Conservation (phyloP, 2,797 vertebrate species). For the Macroramphosus scolopax region DNA sequence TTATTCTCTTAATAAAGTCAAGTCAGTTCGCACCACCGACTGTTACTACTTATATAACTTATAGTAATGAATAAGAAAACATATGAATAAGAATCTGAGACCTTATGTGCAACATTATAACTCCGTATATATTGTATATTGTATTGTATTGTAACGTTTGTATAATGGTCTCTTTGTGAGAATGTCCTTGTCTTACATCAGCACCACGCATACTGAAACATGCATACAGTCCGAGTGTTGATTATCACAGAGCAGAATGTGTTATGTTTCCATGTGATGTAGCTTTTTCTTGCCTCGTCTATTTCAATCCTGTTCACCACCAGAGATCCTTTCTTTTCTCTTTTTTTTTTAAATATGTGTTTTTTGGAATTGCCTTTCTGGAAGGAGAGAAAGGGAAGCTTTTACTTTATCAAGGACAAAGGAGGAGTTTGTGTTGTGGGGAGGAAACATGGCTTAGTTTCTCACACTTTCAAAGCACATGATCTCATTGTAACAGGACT, state of each 20-base stretch:
- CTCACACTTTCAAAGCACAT: slow-evolving; percentile 69
- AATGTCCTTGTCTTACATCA: too few species aligned
- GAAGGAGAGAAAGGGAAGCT: slow-evolving; percentile 50
- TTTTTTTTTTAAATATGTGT: slow-evolving; percentile 8
- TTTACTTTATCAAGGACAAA: slow-evolving; percentile 86
- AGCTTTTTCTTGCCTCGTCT: slow-evolving; percentile 45
- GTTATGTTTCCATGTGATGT: background rate
- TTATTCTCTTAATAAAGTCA: too few species aligned
- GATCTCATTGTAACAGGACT: slow-evolving; percentile 24
- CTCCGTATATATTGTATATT: too few species aligned
- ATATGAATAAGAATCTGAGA: too few species aligned
- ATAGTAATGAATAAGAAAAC: too few species aligned
- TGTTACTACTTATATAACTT: too few species aligned
- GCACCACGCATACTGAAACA: too few species aligned
- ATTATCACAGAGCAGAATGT: background rate
- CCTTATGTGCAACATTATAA: too few species aligned
- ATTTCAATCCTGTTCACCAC: slow-evolving; percentile 45
- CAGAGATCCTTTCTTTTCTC: slow-evolving; percentile 46
- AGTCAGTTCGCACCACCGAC: too few species aligned
- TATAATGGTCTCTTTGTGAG: too few species aligned
- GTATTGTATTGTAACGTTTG: too few species aligned
- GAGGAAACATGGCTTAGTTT: slow-evolving; percentile 75
- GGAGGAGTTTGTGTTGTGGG: slow-evolving; percentile 78
- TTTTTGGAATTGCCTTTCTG: slow-evolving; percentile 60
- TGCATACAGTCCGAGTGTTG: slow-evolving; percentile 18